Evolutionary conservation across 2,113 vertebrate species (phyloP).

Genomic region (Sitta europaea): DNA sequence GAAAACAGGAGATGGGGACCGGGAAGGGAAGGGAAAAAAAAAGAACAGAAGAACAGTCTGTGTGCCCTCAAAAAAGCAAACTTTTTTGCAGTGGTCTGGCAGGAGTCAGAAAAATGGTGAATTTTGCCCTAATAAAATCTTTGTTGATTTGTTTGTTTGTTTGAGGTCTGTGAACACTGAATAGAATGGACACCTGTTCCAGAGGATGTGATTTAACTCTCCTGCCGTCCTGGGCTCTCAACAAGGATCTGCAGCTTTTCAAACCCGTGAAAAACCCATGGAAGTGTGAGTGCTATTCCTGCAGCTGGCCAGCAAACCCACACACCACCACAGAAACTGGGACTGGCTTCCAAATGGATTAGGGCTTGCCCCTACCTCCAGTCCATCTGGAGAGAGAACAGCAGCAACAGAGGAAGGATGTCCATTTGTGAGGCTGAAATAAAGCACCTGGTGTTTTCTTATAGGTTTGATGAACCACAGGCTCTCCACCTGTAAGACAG

Average conservation of each 20-base stretch:
- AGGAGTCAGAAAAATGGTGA: neutral
- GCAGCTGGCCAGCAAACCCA: neutral
- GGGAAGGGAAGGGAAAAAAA: rapidly evolving
- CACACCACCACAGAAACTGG: neutral
- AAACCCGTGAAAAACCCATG: neutral
- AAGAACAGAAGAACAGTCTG: too few species aligned
- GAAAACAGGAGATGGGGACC: neutral
- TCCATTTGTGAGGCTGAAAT: neutral
- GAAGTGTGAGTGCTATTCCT: neutral
- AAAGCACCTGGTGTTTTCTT: neutral
- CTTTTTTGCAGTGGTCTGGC: neutral
- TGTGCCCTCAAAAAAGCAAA: neutral
- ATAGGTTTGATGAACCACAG: neutral
- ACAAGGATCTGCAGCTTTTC: neutral
- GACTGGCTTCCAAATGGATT: neutral
- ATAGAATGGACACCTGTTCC: neutral
- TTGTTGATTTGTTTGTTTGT: neutral
- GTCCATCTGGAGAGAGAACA: neutral
- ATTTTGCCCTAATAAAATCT: neutral
- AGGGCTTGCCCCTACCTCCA: neutral
- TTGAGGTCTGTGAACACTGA: neutral
- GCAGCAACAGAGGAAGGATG: neutral
- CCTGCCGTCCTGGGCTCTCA: neutral
- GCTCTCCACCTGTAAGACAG: neutral
- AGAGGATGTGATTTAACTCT: neutral